These are phyloP conservation scores for Neopipo cinnamomea DNA, from an alignment of 2,113 vertebrate genomes.

Conservation along the genomic window DNA sequence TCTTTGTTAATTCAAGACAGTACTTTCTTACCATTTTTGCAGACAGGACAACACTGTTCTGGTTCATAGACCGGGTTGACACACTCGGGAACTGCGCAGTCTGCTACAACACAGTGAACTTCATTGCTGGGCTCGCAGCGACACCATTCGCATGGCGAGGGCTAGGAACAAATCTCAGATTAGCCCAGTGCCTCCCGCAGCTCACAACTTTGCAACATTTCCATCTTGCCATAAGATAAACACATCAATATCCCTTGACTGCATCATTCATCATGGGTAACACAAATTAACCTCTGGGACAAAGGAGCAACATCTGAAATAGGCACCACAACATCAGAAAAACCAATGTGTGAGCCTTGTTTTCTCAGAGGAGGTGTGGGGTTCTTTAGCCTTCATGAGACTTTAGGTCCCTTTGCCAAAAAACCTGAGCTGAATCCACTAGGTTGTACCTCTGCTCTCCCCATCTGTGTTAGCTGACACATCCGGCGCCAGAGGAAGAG, in stretches of 20 bases:
- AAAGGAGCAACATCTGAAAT: neutral
- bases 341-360: accelerated
- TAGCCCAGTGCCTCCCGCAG: conserved; percentile 75
- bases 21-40: conserved; percentile 95
- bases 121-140: conserved; percentile 99
- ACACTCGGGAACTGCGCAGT: conserved; percentile 98
- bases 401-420: neutral
- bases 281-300: neutral
- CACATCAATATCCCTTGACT: conserved; percentile 40
- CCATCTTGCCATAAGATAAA: conserved; percentile 70
- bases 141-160: conserved; percentile 95
- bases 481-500: neutral
- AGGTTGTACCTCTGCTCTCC: neutral
- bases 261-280: conserved; percentile 3
- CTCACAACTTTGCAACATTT: conserved; percentile 72
- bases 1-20: conserved; percentile 66
- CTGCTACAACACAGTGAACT: conserved; percentile 99
- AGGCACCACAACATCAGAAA: neutral
- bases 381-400: neutral
- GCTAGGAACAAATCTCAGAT: conserved; percentile 83
- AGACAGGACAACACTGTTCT: conserved; percentile 98
- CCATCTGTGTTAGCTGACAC: neutral
- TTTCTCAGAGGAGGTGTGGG: neutral
- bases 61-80: conserved; percentile 99
- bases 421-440: neutral